These are phyloP conservation scores for Oryzaephilus surinamensis DNA, from an alignment of 1,140 invertebrate species.

Conservation along the genomic window DNA sequence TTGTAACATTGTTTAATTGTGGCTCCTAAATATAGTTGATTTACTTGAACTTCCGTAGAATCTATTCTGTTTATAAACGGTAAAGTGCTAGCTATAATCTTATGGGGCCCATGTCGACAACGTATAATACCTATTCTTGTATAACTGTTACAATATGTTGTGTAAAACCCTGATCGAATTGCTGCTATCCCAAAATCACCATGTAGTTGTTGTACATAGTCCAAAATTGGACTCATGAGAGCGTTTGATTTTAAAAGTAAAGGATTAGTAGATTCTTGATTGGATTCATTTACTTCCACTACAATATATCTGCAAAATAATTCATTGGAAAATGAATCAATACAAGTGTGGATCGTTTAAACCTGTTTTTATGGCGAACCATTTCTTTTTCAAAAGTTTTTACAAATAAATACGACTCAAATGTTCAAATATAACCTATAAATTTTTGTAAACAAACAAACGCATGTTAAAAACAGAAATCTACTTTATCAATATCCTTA, in stretches of 20 bases:
- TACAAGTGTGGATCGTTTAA: conserved; percentile 14
- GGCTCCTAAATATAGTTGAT: conserved; percentile 61
- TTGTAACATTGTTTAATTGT: conserved; percentile 67
- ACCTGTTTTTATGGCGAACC: conserved; percentile 62
- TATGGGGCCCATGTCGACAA: conserved; percentile 59
- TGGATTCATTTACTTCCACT: conserved; percentile 19
- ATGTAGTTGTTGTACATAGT: conserved; percentile 55
- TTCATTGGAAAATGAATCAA: conserved; percentile 7
- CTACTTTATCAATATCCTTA: too few species aligned
- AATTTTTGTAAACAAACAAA: too few species aligned
- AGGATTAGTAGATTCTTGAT: conserved; percentile 34
- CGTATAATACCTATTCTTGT: conserved; percentile 62
- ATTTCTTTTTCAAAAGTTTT: too few species aligned
- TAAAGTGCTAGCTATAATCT: conserved; percentile 52
- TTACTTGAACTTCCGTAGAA: conserved; percentile 46
- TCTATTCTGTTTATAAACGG: conserved; percentile 54
- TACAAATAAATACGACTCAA: too few species aligned
- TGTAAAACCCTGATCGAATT: conserved; percentile 54
- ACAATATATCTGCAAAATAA: conserved; percentile 25
- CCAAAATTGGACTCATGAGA: conserved; percentile 47
- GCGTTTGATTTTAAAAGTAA: conserved; percentile 45
- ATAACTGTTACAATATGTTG: conserved; percentile 66
- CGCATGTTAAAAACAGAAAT: too few species aligned
- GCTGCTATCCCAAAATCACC: conserved; percentile 61
- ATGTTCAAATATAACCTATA: too few species aligned